phyloP scores from a whole-genome alignment of 1,140 invertebrate genomes.

The Arctopsyche grandis region DNA sequence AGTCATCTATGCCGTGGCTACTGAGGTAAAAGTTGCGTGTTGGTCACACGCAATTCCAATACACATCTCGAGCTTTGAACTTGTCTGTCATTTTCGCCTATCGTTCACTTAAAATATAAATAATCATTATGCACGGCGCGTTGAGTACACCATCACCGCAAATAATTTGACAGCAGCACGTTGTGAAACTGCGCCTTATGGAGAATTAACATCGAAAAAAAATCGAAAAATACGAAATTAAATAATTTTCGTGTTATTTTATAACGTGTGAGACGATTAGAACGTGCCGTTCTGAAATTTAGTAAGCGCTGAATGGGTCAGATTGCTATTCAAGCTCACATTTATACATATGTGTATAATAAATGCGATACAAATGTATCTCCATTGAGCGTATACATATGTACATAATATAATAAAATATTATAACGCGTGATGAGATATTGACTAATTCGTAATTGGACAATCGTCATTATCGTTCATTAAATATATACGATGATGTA shows the following conservation, averaged over 20 bases:
- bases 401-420: too few species aligned
- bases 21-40: too few species aligned
- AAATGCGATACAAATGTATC: too few species aligned
- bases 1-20: too few species aligned
- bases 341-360: too few species aligned
- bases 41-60: neutral
- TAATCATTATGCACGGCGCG: neutral
- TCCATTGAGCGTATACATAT: too few species aligned
- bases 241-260: neutral
- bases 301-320: too few species aligned
- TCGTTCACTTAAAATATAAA: neutral
- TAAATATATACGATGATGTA: neutral
- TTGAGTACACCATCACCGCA: neutral
- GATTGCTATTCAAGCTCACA: too few species aligned
- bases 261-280: neutral
- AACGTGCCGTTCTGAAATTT: neutral
- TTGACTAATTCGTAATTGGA: constrained; percentile 9
- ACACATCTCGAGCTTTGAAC: neutral
- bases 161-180: constrained; percentile 4
- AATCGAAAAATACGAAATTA: neutral
- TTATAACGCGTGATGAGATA: neutral
- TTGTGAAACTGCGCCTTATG: neutral
- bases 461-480: constrained; percentile 25
- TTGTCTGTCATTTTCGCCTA: constrained; percentile 2
- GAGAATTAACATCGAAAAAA: neutral